Evolutionary conservation across 1,140 invertebrate species (phyloP), one percentile per base, ranked within the genome.

Genomic region (Oryzaephilus surinamensis): DNA sequence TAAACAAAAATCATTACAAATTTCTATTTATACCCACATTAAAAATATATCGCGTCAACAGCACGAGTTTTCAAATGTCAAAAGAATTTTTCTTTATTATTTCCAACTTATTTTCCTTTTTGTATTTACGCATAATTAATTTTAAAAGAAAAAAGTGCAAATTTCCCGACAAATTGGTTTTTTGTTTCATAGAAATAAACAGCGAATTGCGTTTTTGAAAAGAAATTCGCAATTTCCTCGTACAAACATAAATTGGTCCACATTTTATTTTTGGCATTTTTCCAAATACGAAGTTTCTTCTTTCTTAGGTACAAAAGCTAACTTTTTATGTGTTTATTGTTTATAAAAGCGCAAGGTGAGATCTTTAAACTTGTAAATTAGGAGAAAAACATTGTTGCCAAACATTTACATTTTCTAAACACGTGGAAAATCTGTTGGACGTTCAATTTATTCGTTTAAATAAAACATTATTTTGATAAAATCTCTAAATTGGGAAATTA

Each of bases 11-110:
- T 28, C 8, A 29, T 29, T 28, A 32, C 21, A 29, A 35, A 20
- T 32, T 33, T 41, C 40, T 41, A 41, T 41, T 41, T 41, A 41
- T 41, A 41, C 24, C 23, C 32, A 24, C 19, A 27, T 29, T 34
- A n/a, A n/a, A 35, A 17, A 18, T 20, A 23, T 33, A 35, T 26
- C 32, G 30, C 23, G 40, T 32, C 24, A 17, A 15, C 23, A 28
- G 17, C 7, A 12, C 24, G 26, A 24, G 21, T 36, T 36, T 36
- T 29, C 16, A 27, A 33, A 35, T 32, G 38, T 41, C 40, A 29
- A 29, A 15, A 33, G 15, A 12, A 23, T 15, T 24, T 28, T 32
- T 35, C 26, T 24, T 26, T 13, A 16, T n/a, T n/a, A n/a, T n/a
- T n/a, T n/a, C n/a, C n/a, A n/a, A n/a, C n/a, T n/a, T n/a, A n/a